Conservation (phyloP, 2,888 invertebrate genomes). For the Teleiodes luculella region DNA sequence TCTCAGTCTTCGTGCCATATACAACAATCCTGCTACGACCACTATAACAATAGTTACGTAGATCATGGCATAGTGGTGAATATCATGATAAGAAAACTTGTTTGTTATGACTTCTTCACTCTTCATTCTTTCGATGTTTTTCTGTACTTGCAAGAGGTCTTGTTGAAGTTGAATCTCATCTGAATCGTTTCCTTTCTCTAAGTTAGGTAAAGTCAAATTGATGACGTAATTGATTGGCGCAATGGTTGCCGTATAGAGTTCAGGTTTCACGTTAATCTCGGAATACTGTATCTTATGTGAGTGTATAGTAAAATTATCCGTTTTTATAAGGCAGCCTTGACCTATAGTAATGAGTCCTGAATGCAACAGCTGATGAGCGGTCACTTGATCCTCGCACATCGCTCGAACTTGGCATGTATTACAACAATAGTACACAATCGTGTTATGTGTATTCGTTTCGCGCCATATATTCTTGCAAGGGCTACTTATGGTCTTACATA, state of each 20-base stretch:
- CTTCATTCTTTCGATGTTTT: not conserved
- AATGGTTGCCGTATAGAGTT: not conserved
- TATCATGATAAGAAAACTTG: conserved; percentile 5
- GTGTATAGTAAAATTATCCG: conserved; percentile 13
- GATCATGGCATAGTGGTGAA: conserved; percentile 11
- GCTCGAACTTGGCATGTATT: conserved; percentile 11
- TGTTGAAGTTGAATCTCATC: not conserved
- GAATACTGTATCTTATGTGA: conserved; percentile 4
- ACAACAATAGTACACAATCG: conserved; percentile 18
- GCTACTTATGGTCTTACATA: too few relatives aligned
- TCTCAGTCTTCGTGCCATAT: not conserved
- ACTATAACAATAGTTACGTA: not conserved
- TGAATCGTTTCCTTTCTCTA: not conserved
- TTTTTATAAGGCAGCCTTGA: conserved; percentile 13
- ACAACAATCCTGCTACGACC: not conserved
- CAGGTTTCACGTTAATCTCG: not conserved
- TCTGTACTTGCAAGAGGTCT: not conserved
- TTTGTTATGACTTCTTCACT: not conserved
- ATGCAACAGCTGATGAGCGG: conserved; percentile 11
- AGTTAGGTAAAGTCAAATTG: not conserved
- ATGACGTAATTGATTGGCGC: conserved; percentile 9
- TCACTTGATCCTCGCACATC: conserved; percentile 17
- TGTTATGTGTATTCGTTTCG: too few relatives aligned
- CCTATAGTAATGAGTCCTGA: conserved; percentile 14
- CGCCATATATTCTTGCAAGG: too few relatives aligned